A percentile compares a stretch with the other conserved stretches of the same genome.
phyloP scores from a whole-genome alignment of 2,888 invertebrate species.

The Parthenolecanium corni region DNA sequence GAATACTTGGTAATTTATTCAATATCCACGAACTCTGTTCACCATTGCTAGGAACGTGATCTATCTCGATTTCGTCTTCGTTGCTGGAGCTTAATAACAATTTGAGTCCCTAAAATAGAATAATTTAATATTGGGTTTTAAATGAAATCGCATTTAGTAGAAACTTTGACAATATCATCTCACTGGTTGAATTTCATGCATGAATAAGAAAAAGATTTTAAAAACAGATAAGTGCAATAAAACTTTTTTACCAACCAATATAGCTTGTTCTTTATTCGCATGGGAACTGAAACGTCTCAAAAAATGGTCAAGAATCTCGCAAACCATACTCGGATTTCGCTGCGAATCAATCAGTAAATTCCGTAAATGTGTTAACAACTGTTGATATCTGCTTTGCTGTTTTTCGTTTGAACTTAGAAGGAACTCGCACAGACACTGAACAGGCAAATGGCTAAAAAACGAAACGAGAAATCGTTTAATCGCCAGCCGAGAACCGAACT shows the following conservation, averaged over 20 bases:
- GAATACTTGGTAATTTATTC: slow-evolving; percentile 56
- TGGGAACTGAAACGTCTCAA: slow-evolving; percentile 70
- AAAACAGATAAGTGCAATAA: no score
- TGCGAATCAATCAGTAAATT: slow-evolving; percentile 45
- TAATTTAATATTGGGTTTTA: slow-evolving; percentile 1
- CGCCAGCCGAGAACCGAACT: background rate
- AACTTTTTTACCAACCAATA: slow-evolving; percentile 42
- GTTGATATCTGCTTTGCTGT: slow-evolving; percentile 62
- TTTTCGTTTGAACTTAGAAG: slow-evolving; percentile 56
- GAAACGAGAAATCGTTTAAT: slow-evolving; percentile 12
- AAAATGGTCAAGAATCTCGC: slow-evolving; percentile 83
- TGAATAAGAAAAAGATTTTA: slow-evolving; percentile 36
- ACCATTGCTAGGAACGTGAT: slow-evolving; percentile 35
- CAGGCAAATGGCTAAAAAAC: slow-evolving; percentile 64
- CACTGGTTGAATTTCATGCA: background rate
- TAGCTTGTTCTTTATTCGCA: slow-evolving; percentile 63
- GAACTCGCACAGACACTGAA: slow-evolving; percentile 96
- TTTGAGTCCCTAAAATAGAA: slow-evolving; percentile 50
- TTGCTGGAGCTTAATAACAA: slow-evolving; percentile 50
- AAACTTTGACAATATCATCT: background rate
- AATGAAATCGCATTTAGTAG: background rate
- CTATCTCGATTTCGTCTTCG: slow-evolving; percentile 42
- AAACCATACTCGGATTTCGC: slow-evolving; percentile 51
- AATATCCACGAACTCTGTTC: slow-evolving; percentile 46
- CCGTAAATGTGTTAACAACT: slow-evolving; percentile 55